phyloP scores from a whole-genome alignment of 2,113 vertebrate genomes.

The Gymnobelideus leadbeateri region DNA sequence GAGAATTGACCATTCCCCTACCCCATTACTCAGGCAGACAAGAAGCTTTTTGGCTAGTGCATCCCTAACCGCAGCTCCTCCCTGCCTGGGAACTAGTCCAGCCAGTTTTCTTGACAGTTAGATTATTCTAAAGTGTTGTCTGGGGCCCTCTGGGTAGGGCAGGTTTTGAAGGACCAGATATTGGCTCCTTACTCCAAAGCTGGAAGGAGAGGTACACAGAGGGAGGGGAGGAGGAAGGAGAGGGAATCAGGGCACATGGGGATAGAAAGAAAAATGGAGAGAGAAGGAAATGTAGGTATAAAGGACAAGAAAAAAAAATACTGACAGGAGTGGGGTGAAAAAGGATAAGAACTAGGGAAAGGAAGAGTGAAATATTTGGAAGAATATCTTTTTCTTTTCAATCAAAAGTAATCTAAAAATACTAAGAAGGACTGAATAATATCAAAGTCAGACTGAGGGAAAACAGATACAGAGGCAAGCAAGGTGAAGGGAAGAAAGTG shows the following conservation, averaged over 20 bases:
- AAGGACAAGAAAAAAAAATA: background rate
- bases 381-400: background rate
- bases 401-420: slow-evolving; percentile 43
- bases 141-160: background rate
- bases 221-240: background rate
- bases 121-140: background rate
- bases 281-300: background rate
- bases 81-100: slow-evolving; percentile 18
- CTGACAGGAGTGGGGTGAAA: background rate
- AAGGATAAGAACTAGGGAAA: background rate
- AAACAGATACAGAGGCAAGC: slow-evolving; percentile 31
- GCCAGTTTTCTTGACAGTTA: background rate
- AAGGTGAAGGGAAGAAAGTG: background rate
- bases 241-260: background rate
- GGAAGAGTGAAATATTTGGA: slow-evolving; percentile 1
- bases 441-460: slow-evolving; percentile 4
- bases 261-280: background rate
- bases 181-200: background rate
- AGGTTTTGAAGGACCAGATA: background rate
- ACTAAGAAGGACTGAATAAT: slow-evolving; percentile 6
- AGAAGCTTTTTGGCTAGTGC: background rate
- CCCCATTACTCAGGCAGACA: background rate
- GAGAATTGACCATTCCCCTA: background rate
- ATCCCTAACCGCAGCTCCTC: background rate
- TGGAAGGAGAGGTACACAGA: background rate